Conservation (phyloP, 2,113 vertebrate species). For the Halcyon senegalensis region DNA sequence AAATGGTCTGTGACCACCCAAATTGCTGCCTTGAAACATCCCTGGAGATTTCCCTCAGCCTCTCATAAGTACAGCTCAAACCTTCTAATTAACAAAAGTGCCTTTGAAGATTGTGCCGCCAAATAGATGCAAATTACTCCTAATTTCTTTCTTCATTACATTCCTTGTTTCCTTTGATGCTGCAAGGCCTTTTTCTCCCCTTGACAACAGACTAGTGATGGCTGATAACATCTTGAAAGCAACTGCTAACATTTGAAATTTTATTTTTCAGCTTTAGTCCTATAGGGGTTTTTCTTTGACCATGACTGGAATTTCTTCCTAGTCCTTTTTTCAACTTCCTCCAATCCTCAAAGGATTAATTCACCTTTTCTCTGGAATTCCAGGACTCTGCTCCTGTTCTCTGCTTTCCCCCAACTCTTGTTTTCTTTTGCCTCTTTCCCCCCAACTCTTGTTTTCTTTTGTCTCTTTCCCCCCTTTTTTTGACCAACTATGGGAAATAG, state of each 20-base stretch:
- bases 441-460: not conserved
- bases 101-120: constrained; percentile 32
- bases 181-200: constrained; percentile 12
- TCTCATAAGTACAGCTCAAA: not conserved
- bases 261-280: not conserved
- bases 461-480: rapidly evolving
- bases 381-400: not conserved
- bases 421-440: too few species aligned
- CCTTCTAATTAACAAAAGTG: constrained; percentile 47
- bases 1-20: not conserved
- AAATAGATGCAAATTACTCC: constrained; percentile 58
- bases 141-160: constrained; percentile 52
- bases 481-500: not conserved
- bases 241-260: constrained; percentile 7
- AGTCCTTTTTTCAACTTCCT: not conserved
- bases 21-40: not conserved
- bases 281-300: not conserved
- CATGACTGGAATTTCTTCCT: not conserved
- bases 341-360: not conserved
- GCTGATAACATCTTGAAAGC: constrained; percentile 41
- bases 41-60: not conserved
- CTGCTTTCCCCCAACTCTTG: not conserved
- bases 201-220: not conserved
- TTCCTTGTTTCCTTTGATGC: constrained; percentile 51
- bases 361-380: not conserved